These are phyloP conservation scores for Drosophila guanche DNA, from an alignment of 1,140 invertebrate species.

Conservation along the genomic window DNA sequence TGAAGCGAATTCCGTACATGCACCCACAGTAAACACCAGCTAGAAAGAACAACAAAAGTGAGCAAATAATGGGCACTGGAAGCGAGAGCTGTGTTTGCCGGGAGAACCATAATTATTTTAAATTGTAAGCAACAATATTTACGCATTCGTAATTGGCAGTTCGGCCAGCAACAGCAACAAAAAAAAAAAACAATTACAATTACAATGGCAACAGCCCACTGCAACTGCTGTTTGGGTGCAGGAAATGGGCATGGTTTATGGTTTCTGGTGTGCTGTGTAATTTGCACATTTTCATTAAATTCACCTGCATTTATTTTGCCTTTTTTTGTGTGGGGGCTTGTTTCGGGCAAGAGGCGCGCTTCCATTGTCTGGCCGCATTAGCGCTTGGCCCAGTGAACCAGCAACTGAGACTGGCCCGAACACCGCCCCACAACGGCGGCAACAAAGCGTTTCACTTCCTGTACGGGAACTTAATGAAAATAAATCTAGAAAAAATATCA, in stretches of 20 bases:
- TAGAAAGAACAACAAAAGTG: too few species aligned
- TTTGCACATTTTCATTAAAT: slow-evolving; percentile 63
- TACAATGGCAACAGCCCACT: slow-evolving; percentile 10
- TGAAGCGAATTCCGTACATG: too few species aligned
- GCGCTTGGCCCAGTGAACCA: slow-evolving; percentile 69
- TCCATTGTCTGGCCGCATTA: slow-evolving; percentile 74
- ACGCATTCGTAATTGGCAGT: slow-evolving; percentile 68
- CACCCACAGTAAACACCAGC: too few species aligned
- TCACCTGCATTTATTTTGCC: slow-evolving; percentile 21
- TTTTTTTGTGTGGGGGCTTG: slow-evolving; percentile 23
- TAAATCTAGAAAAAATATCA: slow-evolving; percentile 49
- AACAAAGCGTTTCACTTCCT: slow-evolving; percentile 72
- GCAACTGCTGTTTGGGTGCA: slow-evolving; percentile 9
- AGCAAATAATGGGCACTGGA: slow-evolving; percentile 2
- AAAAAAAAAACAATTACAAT: too few species aligned
- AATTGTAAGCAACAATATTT: slow-evolving; percentile 65
- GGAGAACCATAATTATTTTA: slow-evolving; percentile 68
- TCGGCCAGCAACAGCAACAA: too few species aligned
- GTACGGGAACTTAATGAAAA: slow-evolving; percentile 69
- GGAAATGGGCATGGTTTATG: not conserved
- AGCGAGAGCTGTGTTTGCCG: slow-evolving; percentile 5
- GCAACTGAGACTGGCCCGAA: slow-evolving; percentile 22
- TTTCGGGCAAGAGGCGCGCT: slow-evolving; percentile 34
- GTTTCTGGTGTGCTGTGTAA: slow-evolving; percentile 20
- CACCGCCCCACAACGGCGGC: slow-evolving; percentile 41